A percentile compares a stretch with the other conserved stretches of the same genome.
Evolutionary conservation across 2,888 invertebrate species (phyloP).

Genomic region (Drosophila dives): DNA sequence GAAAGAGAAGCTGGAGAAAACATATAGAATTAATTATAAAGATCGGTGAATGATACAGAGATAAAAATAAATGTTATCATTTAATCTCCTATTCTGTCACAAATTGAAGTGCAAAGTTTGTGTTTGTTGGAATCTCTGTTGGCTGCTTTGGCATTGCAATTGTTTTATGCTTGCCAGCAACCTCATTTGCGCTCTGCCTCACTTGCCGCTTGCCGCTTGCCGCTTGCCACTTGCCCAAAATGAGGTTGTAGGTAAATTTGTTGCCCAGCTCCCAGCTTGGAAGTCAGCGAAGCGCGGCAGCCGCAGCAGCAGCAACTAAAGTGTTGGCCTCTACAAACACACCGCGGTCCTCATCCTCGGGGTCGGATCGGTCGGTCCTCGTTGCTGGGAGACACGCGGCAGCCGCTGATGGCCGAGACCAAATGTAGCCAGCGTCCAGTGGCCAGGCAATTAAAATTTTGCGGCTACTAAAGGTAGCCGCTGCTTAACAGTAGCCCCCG

Average conservation of each 20-base stretch:
- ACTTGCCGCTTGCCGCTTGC: constrained; percentile 19
- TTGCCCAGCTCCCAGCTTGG: constrained; percentile 31
- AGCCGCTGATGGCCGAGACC: constrained; percentile 51
- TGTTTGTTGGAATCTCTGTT: constrained; percentile 19
- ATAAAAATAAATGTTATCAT: background rate
- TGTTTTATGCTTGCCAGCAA: constrained; percentile 51
- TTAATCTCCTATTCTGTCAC: background rate
- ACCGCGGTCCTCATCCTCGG: constrained; percentile 26
- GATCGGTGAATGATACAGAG: background rate
- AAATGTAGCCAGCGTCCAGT: constrained; percentile 63
- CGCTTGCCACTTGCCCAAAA: constrained; percentile 42
- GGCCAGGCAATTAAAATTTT: constrained; percentile 75
- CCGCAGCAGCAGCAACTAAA: constrained; percentile 29
- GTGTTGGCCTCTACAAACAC: constrained; percentile 47
- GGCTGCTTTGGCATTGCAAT: constrained; percentile 21
- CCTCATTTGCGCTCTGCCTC: constrained; percentile 12
- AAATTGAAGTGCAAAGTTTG: background rate
- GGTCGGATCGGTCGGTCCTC: constrained; percentile 21
- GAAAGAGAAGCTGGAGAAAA: background rate
- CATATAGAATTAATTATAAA: background rate
- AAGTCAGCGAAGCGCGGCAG: constrained; percentile 59
- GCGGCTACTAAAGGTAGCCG: constrained; percentile 56
- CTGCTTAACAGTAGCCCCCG: constrained; percentile 34
- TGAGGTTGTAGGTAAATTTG: constrained; percentile 56
- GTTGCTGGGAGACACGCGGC: constrained; percentile 44